Base-by-base conservation (phyloP, 1,140 invertebrate genomes). In the Aradophagus sp. region DNA sequence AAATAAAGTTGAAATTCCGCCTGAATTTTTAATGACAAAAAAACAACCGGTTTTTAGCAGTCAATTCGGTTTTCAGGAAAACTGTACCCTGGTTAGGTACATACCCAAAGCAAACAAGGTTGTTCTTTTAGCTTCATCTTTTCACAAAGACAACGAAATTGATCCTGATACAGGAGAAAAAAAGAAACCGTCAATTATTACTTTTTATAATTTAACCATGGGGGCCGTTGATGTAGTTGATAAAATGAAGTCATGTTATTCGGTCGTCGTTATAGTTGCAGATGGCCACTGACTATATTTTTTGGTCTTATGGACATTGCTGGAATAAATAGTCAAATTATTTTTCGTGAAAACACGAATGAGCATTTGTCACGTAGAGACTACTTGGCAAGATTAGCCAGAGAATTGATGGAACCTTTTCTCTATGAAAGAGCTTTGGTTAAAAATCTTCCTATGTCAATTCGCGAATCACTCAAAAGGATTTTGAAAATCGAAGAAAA, bases 81-180 rank as follows among this genome's bases (percentile, higher is more conserved):
- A 26, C 6, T n/a, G 2, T 0, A 36, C 32, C 0, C 12, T 48
- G 13, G 44, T 48, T 1, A 35, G 31, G n/a, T 35, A 48, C 27
- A 26, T 50, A 5, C 32, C 45, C n/a, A 50, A 50, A n/a, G 36
- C 26, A 36, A 50, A 50, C 8, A 50, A 50, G 16, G 16, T 10
- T 36, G 45, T 50, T 0, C 1, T 34, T 2, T 4, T 50, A 0
- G 5, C 36, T 1, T 48, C 34, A 1, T 31, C 45, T 36, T 36
- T 36, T 17, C 45, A 50, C 29, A 7, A 14, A 23, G 10, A 5
- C 0, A 10, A 23, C n/a, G 8, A 23, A n/a, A 35, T 48, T 15
- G 42, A 45, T 12, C 2, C 12, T 19, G 12, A 45, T 15, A 17
- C 27, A 12, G 29, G 16, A 12, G 26, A 45, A 0, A 45, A 35